Base-by-base conservation (phyloP, 2,888 invertebrate species). In the Cryptocephalus moraei region DNA sequence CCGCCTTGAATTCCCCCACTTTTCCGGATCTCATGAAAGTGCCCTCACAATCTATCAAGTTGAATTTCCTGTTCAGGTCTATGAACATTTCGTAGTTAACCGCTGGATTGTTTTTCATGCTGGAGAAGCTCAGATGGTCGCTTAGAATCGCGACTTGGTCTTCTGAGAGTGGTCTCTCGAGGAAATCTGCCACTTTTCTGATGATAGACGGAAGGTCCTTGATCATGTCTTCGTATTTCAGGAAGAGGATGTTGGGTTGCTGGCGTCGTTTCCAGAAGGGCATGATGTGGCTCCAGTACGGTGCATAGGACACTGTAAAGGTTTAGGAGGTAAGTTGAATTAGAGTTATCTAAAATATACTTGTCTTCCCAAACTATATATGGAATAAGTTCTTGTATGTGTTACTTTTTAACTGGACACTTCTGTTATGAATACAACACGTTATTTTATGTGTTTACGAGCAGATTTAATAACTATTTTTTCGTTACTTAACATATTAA, bases 91-190 rank as follows among this genome's bases (percentile, higher is more conserved):
- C 75, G 52, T 71, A 74, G 62, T 82, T 79, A 2, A 78, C 75
- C 31, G 75, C 69, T 1, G 72, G 68, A 63, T 82, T 81, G 1
- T 68, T 62, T 56, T 75, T 77, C 81, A 81, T 82, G 32, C 54
- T 61, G 41, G 63, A 61, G 42, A 65, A 66, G 53, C 64, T 64
- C 33, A 66, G 51, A 50, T 65, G 65, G 38, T 59, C 43, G 6
- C 51, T 52, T 38, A 66, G 52, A 42, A 49, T 51, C 6, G 51
- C 45, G 1, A 63, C 49, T 49, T 65, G 56, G 13, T 61, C 56
- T 2, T 54, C 51, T 1, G 54, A 54, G 10, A 66, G 42, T 9
- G 53, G 44, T 48, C 61, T 61, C 6, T 54, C 57, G 32, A 67
- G 47, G 47, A 66, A 66, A 38, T 52, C 43, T 6, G 62, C 55